These are phyloP conservation scores for Melitaea cinxia DNA, from an alignment of 1,140 invertebrate genomes.

Conservation along the genomic window DNA sequence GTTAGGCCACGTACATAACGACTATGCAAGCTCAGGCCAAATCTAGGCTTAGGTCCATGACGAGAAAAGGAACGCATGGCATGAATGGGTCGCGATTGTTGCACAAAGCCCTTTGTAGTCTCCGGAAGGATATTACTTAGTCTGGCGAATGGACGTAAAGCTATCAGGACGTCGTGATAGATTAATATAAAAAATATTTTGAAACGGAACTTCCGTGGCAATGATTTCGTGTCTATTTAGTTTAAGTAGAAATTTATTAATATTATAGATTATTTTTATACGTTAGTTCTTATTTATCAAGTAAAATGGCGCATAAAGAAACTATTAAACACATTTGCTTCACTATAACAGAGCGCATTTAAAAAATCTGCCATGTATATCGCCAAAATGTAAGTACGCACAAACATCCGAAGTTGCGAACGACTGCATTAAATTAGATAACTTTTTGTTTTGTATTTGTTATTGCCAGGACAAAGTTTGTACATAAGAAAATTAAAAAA, in stretches of 20 bases:
- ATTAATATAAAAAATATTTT: background rate
- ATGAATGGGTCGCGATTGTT: slow-evolving; percentile 40
- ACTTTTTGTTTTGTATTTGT: no score
- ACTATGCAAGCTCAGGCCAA: background rate
- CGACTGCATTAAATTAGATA: no score
- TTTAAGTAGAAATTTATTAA: background rate
- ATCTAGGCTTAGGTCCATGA: slow-evolving; percentile 16
- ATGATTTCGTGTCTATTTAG: background rate
- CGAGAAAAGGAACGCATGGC: slow-evolving; percentile 35
- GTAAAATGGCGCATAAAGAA: no score
- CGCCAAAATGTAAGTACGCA: no score
- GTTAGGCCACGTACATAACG: background rate
- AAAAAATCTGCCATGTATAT: no score
- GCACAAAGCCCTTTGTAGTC: slow-evolving; percentile 32
- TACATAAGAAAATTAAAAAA: no score
- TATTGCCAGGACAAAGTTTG: no score
- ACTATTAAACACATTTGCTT: no score
- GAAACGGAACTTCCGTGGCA: slow-evolving; percentile 1
- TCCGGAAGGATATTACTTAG: slow-evolving; percentile 39
- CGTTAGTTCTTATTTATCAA: no score
- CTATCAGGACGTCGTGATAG: slow-evolving; percentile 1
- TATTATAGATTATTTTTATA: no score
- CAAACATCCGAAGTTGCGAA: no score
- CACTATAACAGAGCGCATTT: no score
- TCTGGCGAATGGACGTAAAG: slow-evolving; percentile 15